A percentile compares a stretch with the other conserved stretches of the same genome.
These are phyloP conservation scores for Bubo bubo DNA, from an alignment of 2,113 vertebrate species.

Conservation along the genomic window DNA sequence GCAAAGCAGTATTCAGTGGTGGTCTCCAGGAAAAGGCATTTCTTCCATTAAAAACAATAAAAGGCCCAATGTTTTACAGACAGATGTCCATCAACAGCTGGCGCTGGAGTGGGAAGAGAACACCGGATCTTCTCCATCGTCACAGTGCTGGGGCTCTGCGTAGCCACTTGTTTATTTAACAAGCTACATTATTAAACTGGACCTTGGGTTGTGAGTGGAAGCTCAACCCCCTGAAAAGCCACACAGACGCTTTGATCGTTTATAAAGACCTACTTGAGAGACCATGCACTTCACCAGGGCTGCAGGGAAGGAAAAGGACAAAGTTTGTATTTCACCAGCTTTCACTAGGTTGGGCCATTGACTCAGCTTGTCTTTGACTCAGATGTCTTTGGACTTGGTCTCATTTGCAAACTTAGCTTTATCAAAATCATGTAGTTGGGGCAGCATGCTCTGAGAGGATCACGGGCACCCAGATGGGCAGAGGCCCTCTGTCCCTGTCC, in stretches of 20 bases:
- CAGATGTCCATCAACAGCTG: conserved; percentile 69
- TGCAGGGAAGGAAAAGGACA: conserved; percentile 4
- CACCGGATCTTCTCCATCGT: conserved; percentile 66
- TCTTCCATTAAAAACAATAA: conserved; percentile 67
- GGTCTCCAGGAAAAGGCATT: conserved; percentile 63
- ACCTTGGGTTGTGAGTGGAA: conserved; percentile 41
- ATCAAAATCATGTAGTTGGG: fast-evolving
- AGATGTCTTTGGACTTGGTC: not conserved
- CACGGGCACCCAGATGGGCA: not conserved
- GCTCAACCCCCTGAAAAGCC: conserved; percentile 21
- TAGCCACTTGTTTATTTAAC: conserved; percentile 68
- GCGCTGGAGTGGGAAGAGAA: conserved; percentile 47
- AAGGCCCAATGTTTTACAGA: conserved; percentile 63
- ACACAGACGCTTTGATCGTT: conserved; percentile 7
- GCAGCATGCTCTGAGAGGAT: fast-evolving
- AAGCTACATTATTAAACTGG: conserved; percentile 55
- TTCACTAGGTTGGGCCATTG: not conserved
- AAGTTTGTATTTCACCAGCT: conserved; percentile 37
- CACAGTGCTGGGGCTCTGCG: conserved; percentile 35
- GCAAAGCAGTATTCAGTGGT: conserved; percentile 55
- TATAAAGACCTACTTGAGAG: conserved; percentile 36
- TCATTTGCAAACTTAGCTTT: not conserved
- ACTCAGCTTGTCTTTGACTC: not conserved
- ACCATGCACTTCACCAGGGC: not conserved
- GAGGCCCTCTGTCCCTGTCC: not conserved